Base-by-base conservation (phyloP, 2,888 invertebrate species). In the Drosophila hamatofila region DNA sequence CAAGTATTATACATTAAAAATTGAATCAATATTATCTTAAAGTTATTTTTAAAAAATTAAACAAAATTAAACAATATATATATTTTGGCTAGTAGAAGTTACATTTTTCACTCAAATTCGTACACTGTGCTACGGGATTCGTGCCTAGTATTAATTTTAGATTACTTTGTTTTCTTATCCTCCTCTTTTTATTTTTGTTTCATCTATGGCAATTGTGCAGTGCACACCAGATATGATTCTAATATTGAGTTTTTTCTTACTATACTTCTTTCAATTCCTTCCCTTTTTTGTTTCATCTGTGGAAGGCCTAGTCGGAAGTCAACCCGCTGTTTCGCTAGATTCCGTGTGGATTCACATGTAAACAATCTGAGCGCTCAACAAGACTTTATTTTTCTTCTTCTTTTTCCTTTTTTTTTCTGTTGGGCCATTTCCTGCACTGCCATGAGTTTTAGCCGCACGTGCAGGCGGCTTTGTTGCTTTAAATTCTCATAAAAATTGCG, bases 341-440 rank as follows among this genome's bases (percentile, higher is more conserved):
- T 57, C 67, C 59, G 69, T 68, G 60, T 42, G 66, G 52, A 57
- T 66, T 68, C 42, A 56, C 37, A 61, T 67, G 73, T 68, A 80
- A 78, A 82, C 75, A 70, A 73, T 57, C 44, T 33, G 12, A 33
- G 25, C n/a, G 16, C 25, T 39, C 21, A 49, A 42, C 25, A 9
- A 37, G 14, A 42, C 9, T 72, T 58, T 27, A 30, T 12, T 27
- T 18, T 18, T 12, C 12, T 48, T 44, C 12, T 25, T 16, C 5
- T n/a, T 11, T 2, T 6, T 0, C n/a, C 1, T 8, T 16, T 27
- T n/a, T 46, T 25, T 25, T 25, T 5, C 2, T 25, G 2, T 52
- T 54, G 37, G 11, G 1, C 27, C 18, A 37, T 27, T 39, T 41
- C 37, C 27, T 46, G 48, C 39, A 23, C 30, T 37, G 23, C 30